Evolutionary conservation across 2,888 invertebrate species (phyloP).

Genomic region (Trachelus iudaicus): DNA sequence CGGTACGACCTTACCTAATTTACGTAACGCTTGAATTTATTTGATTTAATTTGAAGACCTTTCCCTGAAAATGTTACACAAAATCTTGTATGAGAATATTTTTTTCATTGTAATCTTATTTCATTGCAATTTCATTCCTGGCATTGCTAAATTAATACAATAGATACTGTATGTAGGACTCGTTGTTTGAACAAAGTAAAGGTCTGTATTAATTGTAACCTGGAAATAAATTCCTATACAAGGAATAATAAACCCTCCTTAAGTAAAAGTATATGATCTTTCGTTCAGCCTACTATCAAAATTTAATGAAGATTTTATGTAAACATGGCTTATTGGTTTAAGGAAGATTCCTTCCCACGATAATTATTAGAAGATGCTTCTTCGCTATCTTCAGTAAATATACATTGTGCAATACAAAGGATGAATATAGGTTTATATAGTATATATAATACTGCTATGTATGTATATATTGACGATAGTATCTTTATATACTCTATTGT

Average conservation of each 20-base stretch:
- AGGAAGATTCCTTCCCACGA: background rate
- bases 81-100: background rate
- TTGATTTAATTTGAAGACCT: background rate
- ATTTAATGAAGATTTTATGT: background rate
- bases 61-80: background rate
- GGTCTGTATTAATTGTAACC: too few relatives aligned
- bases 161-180: background rate
- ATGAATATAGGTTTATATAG: background rate
- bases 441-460: too few relatives aligned
- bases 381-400: background rate
- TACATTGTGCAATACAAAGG: background rate
- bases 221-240: background rate
- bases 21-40: conserved; percentile 40
- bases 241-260: background rate
- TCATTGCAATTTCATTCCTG: background rate
- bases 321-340: background rate
- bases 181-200: background rate
- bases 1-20: background rate
- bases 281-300: background rate
- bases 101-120: background rate
- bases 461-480: background rate
- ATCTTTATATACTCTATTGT: background rate
- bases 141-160: background rate
- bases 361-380: background rate
- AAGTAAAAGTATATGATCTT: background rate